Base-by-base conservation (phyloP, 2,797 vertebrate genomes). In the Antennarius maculatus region DNA sequence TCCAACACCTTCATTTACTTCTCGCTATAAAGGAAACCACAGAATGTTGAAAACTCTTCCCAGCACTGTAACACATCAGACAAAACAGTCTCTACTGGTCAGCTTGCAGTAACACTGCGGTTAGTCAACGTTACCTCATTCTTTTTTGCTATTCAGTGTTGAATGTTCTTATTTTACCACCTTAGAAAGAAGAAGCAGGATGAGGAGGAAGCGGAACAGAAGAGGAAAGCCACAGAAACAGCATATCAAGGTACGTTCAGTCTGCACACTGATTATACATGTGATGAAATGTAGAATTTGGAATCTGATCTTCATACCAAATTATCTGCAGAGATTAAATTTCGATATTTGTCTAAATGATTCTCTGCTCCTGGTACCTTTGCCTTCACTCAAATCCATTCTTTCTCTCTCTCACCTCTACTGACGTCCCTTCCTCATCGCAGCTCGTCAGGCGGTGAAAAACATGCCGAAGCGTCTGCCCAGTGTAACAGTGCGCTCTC, bases 131-230 rank as follows among this genome's bases (percentile, higher is more conserved):
- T 16, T 2, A 31, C 27, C 2, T 3, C 4, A 46, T 1, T 54
- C 16, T 9, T 17, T 23, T 31, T 15, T 28, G 18, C 41, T 7
- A 14, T 39, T 14, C 45, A 3, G 11, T 29, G 17, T 47, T 29
- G 1, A 12, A 34, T 53, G 1, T 51, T 61, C 14, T 73, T 3
- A 15, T 56, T 65, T 29, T 54, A 0, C 12, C 42, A 50, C 52
- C 53, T 9, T 69, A 99, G 98, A 90, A 98, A 97, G 85, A 99
- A 96, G 91, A 98, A 96, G 82, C 93, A 97, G 85, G 95, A 97
- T 17, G 98, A 99, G 54, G 97, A 99, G 17, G 97, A 98, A 66
- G 97, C 96, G 60, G 97, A 98, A 72, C 94, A 96, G 83, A 99
- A 97, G 84, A 96, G 94, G 81, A 97, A 95, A 89, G 95, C 96